These are phyloP conservation scores for Tiliacea aurago DNA, from an alignment of 2,888 invertebrate species.

Conservation along the genomic window DNA sequence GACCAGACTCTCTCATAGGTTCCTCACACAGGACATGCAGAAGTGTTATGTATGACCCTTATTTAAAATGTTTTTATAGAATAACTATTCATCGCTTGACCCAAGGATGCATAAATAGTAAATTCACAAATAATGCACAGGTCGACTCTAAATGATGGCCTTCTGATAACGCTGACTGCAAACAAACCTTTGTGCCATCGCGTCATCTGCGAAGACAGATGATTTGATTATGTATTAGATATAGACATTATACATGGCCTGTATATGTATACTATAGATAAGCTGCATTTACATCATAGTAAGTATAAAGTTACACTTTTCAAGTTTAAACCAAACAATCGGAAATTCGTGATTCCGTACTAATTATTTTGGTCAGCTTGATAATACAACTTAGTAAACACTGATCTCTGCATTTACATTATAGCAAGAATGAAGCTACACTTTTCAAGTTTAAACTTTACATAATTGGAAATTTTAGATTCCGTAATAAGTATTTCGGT, in stretches of 20 bases:
- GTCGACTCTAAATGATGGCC: slow-evolving; percentile 24
- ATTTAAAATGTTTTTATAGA: neutral
- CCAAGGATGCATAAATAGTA: neutral
- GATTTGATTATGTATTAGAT: slow-evolving; percentile 31
- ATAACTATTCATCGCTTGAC: neutral
- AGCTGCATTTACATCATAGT: neutral
- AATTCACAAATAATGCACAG: slow-evolving; percentile 8
- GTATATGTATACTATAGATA: neutral
- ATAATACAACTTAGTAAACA: neutral
- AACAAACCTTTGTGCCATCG: slow-evolving; percentile 16
- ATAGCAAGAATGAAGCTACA: neutral
- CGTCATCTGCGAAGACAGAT: slow-evolving; percentile 23
- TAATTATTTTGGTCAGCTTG: neutral
- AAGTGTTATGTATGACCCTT: neutral
- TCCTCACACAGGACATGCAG: neutral
- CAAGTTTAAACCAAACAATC: too few relatives aligned
- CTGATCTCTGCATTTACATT: neutral
- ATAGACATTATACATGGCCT: neutral
- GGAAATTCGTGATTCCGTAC: neutral
- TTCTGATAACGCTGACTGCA: slow-evolving; percentile 31
- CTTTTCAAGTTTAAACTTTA: too few relatives aligned
- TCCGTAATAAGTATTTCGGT: neutral
- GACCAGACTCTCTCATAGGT: neutral
- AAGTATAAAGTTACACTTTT: neutral
- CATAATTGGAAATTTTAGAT: neutral